A percentile compares a stretch with the other conserved stretches of the same genome.
Conservation (phyloP, 2,888 invertebrate species). For the Oligia strigilis region DNA sequence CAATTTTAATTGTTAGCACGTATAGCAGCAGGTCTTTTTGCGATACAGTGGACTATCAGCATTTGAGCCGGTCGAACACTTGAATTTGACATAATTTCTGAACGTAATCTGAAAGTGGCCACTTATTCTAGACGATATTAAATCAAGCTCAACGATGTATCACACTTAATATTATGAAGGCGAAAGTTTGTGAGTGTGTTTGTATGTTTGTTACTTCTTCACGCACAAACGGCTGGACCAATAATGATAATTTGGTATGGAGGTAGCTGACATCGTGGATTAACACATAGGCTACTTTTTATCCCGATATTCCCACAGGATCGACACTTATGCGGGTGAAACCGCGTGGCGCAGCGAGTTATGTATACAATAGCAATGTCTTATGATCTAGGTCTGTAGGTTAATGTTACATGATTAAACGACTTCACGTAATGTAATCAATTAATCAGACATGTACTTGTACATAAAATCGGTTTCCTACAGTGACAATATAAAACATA, state of each 20-base stretch:
- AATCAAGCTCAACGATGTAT: neutral
- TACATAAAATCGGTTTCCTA: neutral
- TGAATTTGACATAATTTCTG: constrained; percentile 17
- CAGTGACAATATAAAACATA: neutral
- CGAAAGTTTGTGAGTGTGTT: too few species aligned
- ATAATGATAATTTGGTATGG: too few species aligned
- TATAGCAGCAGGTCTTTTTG: neutral
- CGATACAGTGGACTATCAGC: neutral
- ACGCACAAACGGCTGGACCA: too few species aligned
- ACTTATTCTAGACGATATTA: constrained; percentile 8
- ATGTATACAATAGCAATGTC: neutral
- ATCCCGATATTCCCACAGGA: too few species aligned
- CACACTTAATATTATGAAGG: too few species aligned
- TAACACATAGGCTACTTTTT: too few species aligned
- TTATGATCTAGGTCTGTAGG: neutral
- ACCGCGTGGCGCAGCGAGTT: too few species aligned
- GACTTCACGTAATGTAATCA: neutral
- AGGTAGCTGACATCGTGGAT: too few species aligned
- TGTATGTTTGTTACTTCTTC: too few species aligned
- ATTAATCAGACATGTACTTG: neutral
- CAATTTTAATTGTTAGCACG: neutral
- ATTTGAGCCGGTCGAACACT: neutral
- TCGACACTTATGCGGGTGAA: too few species aligned
- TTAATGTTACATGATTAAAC: neutral
- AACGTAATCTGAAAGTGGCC: constrained; percentile 1